A percentile compares a stretch with the other conserved stretches of the same genome.
Conservation (phyloP, 2,113 vertebrate genomes). For the Furnarius figulus region DNA sequence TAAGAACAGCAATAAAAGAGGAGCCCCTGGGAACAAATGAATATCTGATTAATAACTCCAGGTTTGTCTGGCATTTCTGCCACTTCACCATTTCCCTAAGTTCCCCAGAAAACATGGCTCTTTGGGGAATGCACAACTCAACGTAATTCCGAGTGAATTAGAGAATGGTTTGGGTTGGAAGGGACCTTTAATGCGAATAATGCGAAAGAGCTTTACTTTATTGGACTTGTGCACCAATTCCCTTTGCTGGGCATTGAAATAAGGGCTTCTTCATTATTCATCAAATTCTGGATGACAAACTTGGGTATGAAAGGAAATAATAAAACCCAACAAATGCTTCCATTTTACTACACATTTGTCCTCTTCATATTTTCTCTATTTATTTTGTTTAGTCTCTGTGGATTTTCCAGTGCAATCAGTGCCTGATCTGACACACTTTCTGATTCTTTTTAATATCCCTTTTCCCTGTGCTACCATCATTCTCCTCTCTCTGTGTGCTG, state of each 20-base stretch:
- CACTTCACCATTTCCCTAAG: neutral
- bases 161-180: neutral
- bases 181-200: neutral
- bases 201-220: neutral
- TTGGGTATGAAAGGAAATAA: slow-evolving; percentile 10
- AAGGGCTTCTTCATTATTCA: neutral
- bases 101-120: neutral
- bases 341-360: slow-evolving; percentile 2
- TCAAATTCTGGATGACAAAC: neutral
- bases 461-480: slow-evolving; percentile 14
- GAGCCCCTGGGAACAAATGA: neutral
- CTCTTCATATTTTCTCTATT: slow-evolving; percentile 13
- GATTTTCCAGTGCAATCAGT: neutral
- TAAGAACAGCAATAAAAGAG: neutral
- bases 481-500: neutral
- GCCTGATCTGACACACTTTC: neutral
- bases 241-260: neutral
- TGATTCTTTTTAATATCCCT: neutral
- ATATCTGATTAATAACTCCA: neutral
- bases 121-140: neutral
- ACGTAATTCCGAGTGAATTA: neutral
- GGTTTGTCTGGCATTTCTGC: neutral
- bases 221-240: neutral
- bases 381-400: slow-evolving; percentile 18
- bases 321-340: slow-evolving; percentile 23